These are phyloP conservation scores for Lasioglossum leucozonium DNA, from an alignment of 2,888 invertebrate genomes.

Conservation along the genomic window DNA sequence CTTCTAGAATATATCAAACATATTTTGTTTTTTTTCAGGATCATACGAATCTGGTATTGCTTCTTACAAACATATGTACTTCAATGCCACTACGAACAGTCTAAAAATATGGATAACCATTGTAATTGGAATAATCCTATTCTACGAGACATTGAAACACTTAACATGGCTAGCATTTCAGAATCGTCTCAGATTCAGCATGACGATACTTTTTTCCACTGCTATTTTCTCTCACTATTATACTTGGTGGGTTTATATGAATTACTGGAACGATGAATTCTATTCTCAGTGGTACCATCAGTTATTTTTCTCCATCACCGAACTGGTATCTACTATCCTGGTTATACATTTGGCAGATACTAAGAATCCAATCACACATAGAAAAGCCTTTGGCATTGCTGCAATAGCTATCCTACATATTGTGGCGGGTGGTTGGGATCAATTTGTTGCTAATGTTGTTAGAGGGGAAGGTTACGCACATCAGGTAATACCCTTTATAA, in stretches of 20 bases:
- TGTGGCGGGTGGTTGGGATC: constrained; percentile 88
- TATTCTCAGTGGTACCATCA: constrained; percentile 90
- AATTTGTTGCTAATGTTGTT: constrained; percentile 88
- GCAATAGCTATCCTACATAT: constrained; percentile 88
- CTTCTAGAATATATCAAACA: constrained; percentile 9
- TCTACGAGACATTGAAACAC: constrained; percentile 88
- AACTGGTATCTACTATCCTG: constrained; percentile 87
- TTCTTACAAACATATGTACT: constrained; percentile 90
- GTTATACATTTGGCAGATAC: constrained; percentile 87
- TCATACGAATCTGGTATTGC: constrained; percentile 90
- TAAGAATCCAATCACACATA: constrained; percentile 85
- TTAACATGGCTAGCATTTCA: constrained; percentile 86
- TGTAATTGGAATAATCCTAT: constrained; percentile 86
- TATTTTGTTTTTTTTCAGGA: constrained; percentile 82
- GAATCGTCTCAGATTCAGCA: constrained; percentile 86
- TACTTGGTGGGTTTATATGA: constrained; percentile 89
- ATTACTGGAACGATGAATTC: constrained; percentile 90
- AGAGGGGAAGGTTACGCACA: constrained; percentile 88
- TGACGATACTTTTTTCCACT: constrained; percentile 87
- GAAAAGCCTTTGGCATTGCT: constrained; percentile 87
- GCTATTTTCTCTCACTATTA: constrained; percentile 90
- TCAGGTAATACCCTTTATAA: constrained; percentile 85
- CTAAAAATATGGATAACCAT: constrained; percentile 89
- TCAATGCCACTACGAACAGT: constrained; percentile 88
- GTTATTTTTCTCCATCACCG: constrained; percentile 87